These are phyloP conservation scores for Battus philenor DNA, from an alignment of 1,140 invertebrate species.

Conservation along the genomic window DNA sequence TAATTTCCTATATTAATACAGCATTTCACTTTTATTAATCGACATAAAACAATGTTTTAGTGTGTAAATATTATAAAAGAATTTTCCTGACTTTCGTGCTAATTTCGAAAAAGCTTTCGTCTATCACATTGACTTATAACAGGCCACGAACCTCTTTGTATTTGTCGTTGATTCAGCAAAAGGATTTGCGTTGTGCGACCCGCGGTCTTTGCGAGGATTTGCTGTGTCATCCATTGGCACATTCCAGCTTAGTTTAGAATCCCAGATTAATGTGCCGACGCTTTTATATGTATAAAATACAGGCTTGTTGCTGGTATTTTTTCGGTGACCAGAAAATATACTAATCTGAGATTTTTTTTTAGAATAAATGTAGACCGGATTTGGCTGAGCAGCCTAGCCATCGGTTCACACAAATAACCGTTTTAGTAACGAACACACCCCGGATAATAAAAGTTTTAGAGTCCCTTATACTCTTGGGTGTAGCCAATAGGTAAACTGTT, in stretches of 20 bases:
- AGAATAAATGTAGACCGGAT: too few relatives aligned
- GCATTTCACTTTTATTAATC: too few relatives aligned
- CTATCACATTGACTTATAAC: slow-evolving; percentile 6
- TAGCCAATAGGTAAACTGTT: slow-evolving; percentile 37
- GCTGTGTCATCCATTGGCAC: slow-evolving; percentile 60
- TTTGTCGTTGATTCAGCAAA: slow-evolving; percentile 42
- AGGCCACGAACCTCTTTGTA: slow-evolving; percentile 26
- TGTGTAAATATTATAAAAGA: too few relatives aligned
- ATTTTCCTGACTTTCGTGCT: too few relatives aligned
- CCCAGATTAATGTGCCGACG: slow-evolving; percentile 57
- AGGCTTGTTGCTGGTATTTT: background rate
- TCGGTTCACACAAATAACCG: slow-evolving; percentile 2
- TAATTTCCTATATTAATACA: too few relatives aligned
- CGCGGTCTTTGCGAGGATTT: slow-evolving; percentile 48
- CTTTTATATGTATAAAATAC: slow-evolving; percentile 6
- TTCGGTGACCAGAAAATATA: too few relatives aligned
- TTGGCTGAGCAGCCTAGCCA: background rate
- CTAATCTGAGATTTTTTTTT: too few relatives aligned
- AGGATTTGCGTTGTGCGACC: slow-evolving; percentile 51
- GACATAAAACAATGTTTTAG: too few relatives aligned
- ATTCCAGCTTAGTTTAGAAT: slow-evolving; percentile 58
- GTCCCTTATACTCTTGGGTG: slow-evolving; percentile 23
- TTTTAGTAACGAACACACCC: slow-evolving; percentile 17
- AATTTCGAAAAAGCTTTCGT: too few relatives aligned
- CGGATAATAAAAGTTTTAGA: slow-evolving; percentile 18